Evolutionary conservation across 1,140 invertebrate genomes (phyloP).

Genomic region (Achatina immaculata): DNA sequence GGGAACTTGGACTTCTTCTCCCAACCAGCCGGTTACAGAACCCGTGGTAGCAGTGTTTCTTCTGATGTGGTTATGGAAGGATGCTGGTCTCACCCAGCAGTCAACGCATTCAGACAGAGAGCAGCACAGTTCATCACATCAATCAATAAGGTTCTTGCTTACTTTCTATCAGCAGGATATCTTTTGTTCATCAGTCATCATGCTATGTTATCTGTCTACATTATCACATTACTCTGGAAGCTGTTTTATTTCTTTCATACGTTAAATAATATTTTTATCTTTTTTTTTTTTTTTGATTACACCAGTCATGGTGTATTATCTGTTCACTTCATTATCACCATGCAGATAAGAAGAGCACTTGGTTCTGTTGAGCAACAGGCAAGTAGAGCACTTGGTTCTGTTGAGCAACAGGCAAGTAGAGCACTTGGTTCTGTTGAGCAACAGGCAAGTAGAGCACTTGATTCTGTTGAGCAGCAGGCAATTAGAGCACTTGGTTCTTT

Average conservation of each 20-base stretch:
- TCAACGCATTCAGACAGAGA: conserved; percentile 59
- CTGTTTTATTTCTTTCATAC: background rate
- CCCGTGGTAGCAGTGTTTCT: conserved; percentile 62
- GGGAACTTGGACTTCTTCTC: conserved; percentile 64
- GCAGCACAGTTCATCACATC: conserved; percentile 55
- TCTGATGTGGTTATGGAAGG: conserved; percentile 47
- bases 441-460: no score
- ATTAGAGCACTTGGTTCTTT: no score
- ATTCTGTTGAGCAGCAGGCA: no score
- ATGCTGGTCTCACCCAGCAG: conserved; percentile 59
- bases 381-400: no score
- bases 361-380: no score
- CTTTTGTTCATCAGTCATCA: background rate
- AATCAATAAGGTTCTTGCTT: conserved; percentile 50
- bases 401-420: no score
- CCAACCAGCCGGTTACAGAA: conserved; percentile 63
- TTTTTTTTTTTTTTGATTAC: no score
- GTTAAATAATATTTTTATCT: no score
- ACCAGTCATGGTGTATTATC: no score
- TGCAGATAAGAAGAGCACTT: no score
- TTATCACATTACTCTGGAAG: background rate
- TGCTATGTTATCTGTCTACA: background rate
- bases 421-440: no score
- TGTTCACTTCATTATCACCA: no score
- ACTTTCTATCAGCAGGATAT: background rate